These are phyloP conservation scores for Machimus rusticus DNA, from an alignment of 2,888 invertebrate species.

Conservation along the genomic window DNA sequence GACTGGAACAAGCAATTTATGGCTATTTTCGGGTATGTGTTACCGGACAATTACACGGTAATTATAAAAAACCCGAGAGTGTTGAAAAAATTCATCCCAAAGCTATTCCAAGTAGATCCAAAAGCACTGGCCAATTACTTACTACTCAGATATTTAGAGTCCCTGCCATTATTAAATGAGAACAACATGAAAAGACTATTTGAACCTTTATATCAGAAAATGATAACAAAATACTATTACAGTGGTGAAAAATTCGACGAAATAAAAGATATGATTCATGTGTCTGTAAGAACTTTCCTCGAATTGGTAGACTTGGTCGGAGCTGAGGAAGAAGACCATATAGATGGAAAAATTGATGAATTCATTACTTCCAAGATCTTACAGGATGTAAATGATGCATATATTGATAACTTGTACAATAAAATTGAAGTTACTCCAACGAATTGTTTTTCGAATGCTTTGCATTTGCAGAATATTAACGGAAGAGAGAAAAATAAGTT, in stretches of 20 bases:
- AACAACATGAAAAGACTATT: background rate
- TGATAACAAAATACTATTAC: background rate
- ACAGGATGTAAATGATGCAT: background rate
- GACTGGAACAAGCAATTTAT: background rate
- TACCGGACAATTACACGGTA: background rate
- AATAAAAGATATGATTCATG: background rate
- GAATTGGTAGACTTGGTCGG: background rate
- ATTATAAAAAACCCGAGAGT: background rate
- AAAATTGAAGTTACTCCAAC: background rate
- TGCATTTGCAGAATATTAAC: background rate
- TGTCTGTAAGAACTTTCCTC: background rate
- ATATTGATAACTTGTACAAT: background rate
- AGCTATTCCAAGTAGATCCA: background rate
- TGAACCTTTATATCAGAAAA: background rate
- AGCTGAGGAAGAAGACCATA: background rate
- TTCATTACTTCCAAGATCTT: background rate
- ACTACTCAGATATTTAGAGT: background rate
- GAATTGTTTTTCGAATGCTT: background rate
- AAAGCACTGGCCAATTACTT: background rate
- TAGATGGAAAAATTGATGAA: background rate
- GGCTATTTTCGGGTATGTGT: background rate
- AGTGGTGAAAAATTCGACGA: background rate
- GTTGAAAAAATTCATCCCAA: background rate
- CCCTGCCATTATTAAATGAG: background rate
- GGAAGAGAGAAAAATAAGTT: background rate